Evolutionary conservation across 2,113 vertebrate species (phyloP), one percentile per base, ranked within the genome.

Genomic region (Taurulus bubalis): DNA sequence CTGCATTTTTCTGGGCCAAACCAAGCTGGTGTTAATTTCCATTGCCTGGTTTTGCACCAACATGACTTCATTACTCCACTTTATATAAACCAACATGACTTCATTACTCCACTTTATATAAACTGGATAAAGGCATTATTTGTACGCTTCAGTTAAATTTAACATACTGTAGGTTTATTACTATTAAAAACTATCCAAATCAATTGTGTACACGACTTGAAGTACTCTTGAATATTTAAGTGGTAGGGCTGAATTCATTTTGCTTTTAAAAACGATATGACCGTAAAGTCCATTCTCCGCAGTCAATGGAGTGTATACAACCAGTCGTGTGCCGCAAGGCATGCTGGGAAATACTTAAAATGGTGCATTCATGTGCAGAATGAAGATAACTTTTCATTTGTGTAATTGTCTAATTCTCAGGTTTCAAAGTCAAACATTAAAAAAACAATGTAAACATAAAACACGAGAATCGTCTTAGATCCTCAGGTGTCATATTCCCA

Each of bases 271-370:
- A 40, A 11, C 64, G 51, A 42, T 58, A 12, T 24, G 42, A 26
- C 71, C 67, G 26, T 55, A 78, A 71, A 87, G 83, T 82, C 63
- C 59, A 69, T 16, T 78, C 71, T 51, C 24, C 58, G 28, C 45
- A 59, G 59, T 75, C n/a, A 72, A 63, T 65, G 65, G 12, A 71
- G 38, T 71, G 72, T 64, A 80, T 77, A 68, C 28, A 82, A 78
- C 63, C 76, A 69, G 73, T 40, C 30, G 1, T 49, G 56, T 67
- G 3, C 8, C 38, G 85, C 91, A 89, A 77, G 59, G 94, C 91
- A 93, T 94, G 72, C 80, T 79, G 91, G 94, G 93, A 91, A 80
- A 77, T 53, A 38, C 26, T 49, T 86, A 56, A 58, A 79, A 59
- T 60, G 89, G 20, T 87, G 69, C 87, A n/a, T 91, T 91, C 87